Evolutionary conservation across 1,140 invertebrate genomes (phyloP), one percentile per base, ranked within the genome.

Genomic region (Berghia stephanieae): DNA sequence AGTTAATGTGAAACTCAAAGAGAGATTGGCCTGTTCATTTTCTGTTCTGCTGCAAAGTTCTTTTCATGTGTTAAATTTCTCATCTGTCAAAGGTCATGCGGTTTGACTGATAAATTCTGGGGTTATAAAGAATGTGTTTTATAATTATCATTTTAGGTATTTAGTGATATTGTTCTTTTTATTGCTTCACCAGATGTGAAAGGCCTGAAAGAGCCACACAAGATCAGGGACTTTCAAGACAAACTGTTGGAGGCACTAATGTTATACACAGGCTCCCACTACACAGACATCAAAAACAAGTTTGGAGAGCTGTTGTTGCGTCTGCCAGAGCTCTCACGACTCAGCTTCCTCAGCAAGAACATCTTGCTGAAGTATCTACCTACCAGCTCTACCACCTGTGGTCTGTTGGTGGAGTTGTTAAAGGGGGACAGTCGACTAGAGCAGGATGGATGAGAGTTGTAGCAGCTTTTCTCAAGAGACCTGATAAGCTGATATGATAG

Each of bases 271-370:
- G 92, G 94, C 66, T 92, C 94, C 31, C 96, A 96, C 89, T 98
- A 96, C 90, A 95, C 95, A 10, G 94, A 96, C 82, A 93, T 94
- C 89, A 95, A 95, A 55, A 95, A 95, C 74, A 98, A 98, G 91
- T 98, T 98, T 90, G 96, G 96, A 27, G 96, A 98, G 90, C 91
- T 98, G 18, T 90, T 98, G 75, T 92, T 98, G 67, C 92, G 96
- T 81, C 96, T 98, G 89, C 96, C 96, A 44, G 96, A 98, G 90
- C 91, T 98, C 78, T 95, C 98, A 89, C 92, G 96, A 85, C 96
- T 96, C 79, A 98, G 96, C 90, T 95, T 97, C 91, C 94, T 96
- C 78, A 95, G 95, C 79, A 98, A 98, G 89, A 96, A 98, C 75
- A 81, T 82, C 34, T 76, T 86, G 10, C 80, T 84, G 52, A 83